Base-by-base conservation (phyloP, 2,888 invertebrate genomes). In the Cheilosia soror region DNA sequence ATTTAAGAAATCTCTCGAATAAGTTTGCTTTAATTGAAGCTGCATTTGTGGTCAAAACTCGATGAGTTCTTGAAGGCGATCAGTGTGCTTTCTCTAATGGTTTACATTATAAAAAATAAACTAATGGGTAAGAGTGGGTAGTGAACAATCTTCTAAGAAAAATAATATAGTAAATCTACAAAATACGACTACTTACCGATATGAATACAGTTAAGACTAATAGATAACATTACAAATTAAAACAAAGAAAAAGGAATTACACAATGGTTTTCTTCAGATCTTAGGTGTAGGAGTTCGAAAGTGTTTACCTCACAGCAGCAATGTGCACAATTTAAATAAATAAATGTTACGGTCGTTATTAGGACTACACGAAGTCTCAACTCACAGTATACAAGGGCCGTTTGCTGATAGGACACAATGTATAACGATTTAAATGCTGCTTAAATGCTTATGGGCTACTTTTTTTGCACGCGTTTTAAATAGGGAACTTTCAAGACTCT, bases 181-280 rank as follows among this genome's bases (percentile, higher is more conserved):
- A 62, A 44, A 55, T 13, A 62, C 37, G 20, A 33, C 69, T 78
- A 69, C 55, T 55, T 78, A 57, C 63, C 53, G 62, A 69, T 69
- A 78, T 71, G 63, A 78, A 69, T 77, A 53, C 2, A 42, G 53
- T 77, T 53, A 60, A 42, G 51, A 53, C n/a, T 57, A 75, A 66
- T 15, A 55, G 57, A 63, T 55, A 57, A 57, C 44, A 47, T 44
- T 76, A 51, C 40, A 66, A 40, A 66, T 15, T 44, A 4, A 37
- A 37, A 44, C 44, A 44, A 44, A 31, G 15, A 55, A 58, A 65
- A 58, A 66, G 29, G 47, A 66, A 72, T 55, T 20, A 44, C 20
- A 31, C 11, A 27, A 31, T n/a, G 33, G 4, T 37, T 9, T 33
- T 11, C 37, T 31, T 68, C 2, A 20, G 4, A 42, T 5, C 5